Percentiles rank a stretch among this genome's conserved stretches.
These are phyloP conservation scores for Canis aureus DNA, from an alignment of 2,113 vertebrate genomes.

Conservation along the genomic window DNA sequence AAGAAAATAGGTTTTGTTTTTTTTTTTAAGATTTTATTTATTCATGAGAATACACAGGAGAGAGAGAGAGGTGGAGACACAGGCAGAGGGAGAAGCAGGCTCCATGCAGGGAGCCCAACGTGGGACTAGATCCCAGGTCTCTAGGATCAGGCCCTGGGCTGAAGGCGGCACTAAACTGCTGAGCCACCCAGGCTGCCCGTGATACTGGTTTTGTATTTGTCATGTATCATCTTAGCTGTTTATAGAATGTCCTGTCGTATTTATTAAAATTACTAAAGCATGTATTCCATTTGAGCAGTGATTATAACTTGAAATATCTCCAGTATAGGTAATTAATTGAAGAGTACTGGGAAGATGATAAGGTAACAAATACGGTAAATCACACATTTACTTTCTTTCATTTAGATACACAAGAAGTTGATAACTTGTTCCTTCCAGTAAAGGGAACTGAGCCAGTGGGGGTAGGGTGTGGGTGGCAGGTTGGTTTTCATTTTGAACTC, in stretches of 20 bases:
- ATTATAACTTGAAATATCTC: constrained; percentile 63
- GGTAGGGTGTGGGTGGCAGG: neutral
- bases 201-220: constrained; percentile 63
- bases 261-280: constrained; percentile 60
- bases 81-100: too few species aligned
- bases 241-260: constrained; percentile 42
- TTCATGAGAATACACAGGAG: too few species aligned
- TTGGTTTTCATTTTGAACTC: constrained; percentile 41
- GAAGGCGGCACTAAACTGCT: too few species aligned
- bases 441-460: neutral
- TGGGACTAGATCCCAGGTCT: too few species aligned
- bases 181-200: neutral
- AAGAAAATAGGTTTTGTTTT: neutral
- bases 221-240: constrained; percentile 58
- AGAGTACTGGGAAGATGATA: constrained; percentile 53
- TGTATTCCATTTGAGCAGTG: constrained; percentile 62
- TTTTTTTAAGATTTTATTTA: too few species aligned
- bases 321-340: constrained; percentile 66
- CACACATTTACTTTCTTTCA: constrained; percentile 56
- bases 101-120: too few species aligned
- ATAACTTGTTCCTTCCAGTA: neutral
- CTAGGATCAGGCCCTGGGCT: too few species aligned
- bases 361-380: constrained; percentile 46
- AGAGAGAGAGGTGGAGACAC: too few species aligned
- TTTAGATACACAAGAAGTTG: constrained; percentile 32